phyloP scores from a whole-genome alignment of 2,113 vertebrate genomes.

The Puma concolor region DNA sequence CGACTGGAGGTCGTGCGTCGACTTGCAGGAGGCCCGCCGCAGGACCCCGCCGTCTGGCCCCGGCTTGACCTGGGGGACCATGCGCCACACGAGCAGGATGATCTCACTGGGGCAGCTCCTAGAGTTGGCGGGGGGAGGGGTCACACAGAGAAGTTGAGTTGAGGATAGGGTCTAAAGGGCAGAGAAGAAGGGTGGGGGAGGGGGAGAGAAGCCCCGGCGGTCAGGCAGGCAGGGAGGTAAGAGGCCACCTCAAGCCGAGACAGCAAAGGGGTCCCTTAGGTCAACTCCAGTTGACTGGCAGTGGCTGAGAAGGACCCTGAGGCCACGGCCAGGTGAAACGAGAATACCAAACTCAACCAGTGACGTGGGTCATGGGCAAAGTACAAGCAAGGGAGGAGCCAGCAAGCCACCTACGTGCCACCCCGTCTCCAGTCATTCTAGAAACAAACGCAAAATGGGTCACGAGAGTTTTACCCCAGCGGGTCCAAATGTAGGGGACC shows the following conservation, averaged over 20 bases:
- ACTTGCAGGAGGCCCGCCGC: conserved; percentile 92
- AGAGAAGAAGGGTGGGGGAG: not conserved
- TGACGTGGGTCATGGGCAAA: not conserved
- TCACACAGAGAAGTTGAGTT: conserved; percentile 37
- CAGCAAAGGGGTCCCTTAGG: not conserved
- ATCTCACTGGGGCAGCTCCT: conserved; percentile 95
- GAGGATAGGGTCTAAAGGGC: not conserved
- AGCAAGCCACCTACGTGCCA: not conserved
- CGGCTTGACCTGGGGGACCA: conserved; percentile 90
- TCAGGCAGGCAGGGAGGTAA: not conserved
- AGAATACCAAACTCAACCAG: not conserved
- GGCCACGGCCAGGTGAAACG: not conserved
- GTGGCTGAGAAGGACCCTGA: not conserved
- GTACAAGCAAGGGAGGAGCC: not conserved
- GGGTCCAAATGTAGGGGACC: not conserved
- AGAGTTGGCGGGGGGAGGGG: not conserved
- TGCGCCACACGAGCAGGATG: conserved; percentile 94
- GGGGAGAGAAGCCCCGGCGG: not conserved
- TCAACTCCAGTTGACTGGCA: not conserved
- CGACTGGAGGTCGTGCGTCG: conserved; percentile 89
- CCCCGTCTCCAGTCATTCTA: not conserved
- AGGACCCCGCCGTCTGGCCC: conserved; percentile 88
- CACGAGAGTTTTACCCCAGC: not conserved
- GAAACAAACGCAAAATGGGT: not conserved
- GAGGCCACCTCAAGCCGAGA: not conserved